phyloP scores from a whole-genome alignment of 37 sponge, comb jelly and placozoan genomes.

The Spongilla lacustris region DNA sequence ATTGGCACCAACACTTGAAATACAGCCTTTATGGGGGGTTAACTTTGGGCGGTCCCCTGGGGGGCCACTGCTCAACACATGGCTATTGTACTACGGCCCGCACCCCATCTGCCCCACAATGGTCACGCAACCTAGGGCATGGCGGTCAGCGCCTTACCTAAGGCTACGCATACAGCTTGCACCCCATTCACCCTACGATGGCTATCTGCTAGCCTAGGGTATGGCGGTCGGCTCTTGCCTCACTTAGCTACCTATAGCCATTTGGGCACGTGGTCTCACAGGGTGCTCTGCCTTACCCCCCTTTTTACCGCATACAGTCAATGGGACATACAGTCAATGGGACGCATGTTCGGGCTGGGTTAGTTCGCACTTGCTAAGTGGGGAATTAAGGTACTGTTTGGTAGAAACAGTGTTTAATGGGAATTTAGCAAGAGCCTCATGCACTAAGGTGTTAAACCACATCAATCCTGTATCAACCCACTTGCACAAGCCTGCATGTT shows the following conservation, averaged over 20 bases:
- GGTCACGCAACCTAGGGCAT: not conserved
- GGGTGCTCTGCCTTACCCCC: constrained; percentile 1
- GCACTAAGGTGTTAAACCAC: no score
- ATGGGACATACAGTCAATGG: not conserved
- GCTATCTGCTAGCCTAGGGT: not conserved
- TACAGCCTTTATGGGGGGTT: constrained; percentile 1
- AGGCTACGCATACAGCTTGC: constrained; percentile 1
- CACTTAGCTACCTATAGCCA: constrained; percentile 1
- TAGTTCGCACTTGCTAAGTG: not conserved
- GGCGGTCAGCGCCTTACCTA: not conserved
- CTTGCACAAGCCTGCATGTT: no score
- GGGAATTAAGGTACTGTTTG: no score
- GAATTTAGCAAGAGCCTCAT: no score
- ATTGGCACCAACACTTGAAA: constrained; percentile 1
- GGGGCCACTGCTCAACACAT: not conserved
- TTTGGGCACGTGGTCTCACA: not conserved
- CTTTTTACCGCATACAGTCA: not conserved
- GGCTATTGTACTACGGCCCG: constrained; percentile 1
- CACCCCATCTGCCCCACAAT: constrained; percentile 1
- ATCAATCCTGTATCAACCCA: no score
- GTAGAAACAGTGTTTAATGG: no score
- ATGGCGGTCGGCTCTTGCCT: constrained; percentile 1
- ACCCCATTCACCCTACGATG: not conserved
- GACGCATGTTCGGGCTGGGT: not conserved
- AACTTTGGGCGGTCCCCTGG: not conserved